Percentiles rank a stretch among this genome's conserved stretches.
Conservation (phyloP, 23 tunicate species). For the Halocynthia aurantium region DNA sequence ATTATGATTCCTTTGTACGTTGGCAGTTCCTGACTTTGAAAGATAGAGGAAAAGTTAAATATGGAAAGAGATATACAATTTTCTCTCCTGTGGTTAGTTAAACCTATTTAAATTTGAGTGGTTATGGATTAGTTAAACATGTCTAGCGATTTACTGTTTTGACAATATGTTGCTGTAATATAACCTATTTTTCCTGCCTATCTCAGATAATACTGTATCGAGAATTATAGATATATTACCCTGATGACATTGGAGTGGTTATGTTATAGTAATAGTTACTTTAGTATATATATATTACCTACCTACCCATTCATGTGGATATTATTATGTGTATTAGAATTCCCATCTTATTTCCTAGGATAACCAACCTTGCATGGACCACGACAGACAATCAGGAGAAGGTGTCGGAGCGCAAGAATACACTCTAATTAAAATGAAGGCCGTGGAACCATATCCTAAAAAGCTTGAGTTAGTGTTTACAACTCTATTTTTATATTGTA, state of each 20-base stretch:
- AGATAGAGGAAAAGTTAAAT: slow-evolving; percentile 76
- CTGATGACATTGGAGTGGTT: no score
- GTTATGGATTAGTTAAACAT: not conserved
- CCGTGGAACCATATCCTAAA: slow-evolving; percentile 74
- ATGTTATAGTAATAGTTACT: no score
- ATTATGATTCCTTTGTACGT: slow-evolving; percentile 93
- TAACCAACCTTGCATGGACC: slow-evolving; percentile 99
- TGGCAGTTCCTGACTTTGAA: slow-evolving; percentile 93
- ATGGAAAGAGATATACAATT: slow-evolving; percentile 85
- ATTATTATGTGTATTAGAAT: no score
- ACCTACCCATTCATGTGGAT: no score
- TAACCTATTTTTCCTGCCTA: no score
- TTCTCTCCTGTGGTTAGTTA: slow-evolving; percentile 75
- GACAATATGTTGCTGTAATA: no score
- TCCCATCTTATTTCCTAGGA: slow-evolving; percentile 29
- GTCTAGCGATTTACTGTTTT: not conserved
- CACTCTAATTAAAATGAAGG: slow-evolving; percentile 89
- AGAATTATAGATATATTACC: no score
- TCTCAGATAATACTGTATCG: no score
- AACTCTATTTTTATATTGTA: not conserved
- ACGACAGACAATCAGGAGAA: slow-evolving; percentile 96
- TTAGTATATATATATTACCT: no score
- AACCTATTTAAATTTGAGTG: not conserved
- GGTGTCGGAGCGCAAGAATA: slow-evolving; percentile 98
- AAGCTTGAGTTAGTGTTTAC: slow-evolving; percentile 46